phyloP scores from a whole-genome alignment of 2,113 vertebrate genomes.

The Macheiramphus alcinus region DNA sequence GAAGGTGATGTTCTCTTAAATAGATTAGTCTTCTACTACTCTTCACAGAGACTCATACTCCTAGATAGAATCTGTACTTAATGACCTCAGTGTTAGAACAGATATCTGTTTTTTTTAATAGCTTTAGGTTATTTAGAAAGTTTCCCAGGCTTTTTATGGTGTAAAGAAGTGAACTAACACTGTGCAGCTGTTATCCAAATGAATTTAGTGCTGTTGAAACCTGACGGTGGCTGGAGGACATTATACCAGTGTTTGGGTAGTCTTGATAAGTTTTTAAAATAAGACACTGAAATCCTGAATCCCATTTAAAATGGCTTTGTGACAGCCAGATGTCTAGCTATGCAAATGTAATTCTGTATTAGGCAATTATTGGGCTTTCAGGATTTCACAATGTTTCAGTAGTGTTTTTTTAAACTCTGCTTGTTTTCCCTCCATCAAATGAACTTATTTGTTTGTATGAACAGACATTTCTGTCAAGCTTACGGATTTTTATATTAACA shows the following conservation, averaged over 20 bases:
- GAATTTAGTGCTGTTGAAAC: background rate
- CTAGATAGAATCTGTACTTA: background rate
- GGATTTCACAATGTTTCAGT: background rate
- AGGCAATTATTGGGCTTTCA: background rate
- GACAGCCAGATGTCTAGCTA: background rate
- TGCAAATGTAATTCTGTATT: background rate
- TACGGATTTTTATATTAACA: background rate
- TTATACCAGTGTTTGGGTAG: background rate
- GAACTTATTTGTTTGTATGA: background rate
- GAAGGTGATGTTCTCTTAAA: background rate
- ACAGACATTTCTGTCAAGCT: background rate
- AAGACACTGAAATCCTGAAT: background rate
- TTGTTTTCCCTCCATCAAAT: background rate
- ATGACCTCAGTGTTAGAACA: background rate
- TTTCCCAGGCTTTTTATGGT: background rate
- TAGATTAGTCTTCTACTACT: background rate
- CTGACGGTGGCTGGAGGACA: background rate
- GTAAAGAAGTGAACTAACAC: background rate
- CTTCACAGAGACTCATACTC: background rate
- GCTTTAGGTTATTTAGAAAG: background rate
- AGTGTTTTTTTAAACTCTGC: background rate
- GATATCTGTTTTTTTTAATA: background rate
- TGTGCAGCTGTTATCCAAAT: background rate
- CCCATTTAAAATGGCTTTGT: background rate
- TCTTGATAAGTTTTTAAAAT: background rate